These are phyloP conservation scores for Cybosia mesomella DNA, from an alignment of 2,888 invertebrate species.

Conservation along the genomic window DNA sequence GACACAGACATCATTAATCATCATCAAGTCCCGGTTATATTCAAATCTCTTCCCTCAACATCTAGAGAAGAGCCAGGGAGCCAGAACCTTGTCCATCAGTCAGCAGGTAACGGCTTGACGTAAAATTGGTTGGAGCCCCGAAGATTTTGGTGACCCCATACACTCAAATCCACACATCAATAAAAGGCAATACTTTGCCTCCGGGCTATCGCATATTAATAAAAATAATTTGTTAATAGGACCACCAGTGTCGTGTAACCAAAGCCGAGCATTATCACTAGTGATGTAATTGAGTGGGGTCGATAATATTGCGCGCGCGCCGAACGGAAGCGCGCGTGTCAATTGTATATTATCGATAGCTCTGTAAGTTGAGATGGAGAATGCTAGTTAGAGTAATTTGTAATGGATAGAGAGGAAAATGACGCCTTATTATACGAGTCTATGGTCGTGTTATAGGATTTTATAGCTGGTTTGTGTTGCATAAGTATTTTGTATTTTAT, in stretches of 20 bases:
- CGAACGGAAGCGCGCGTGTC: constrained; percentile 51
- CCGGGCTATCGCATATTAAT: neutral
- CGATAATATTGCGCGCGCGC: constrained; percentile 50
- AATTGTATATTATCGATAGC: constrained; percentile 41
- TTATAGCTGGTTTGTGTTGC: neutral
- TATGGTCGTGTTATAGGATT: neutral
- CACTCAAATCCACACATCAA: no score
- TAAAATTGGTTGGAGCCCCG: no score
- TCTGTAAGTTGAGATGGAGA: constrained; percentile 22
- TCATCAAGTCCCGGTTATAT: no score
- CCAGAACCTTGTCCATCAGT: no score
- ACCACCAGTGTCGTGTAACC: constrained; percentile 50
- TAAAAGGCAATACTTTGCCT: no score
- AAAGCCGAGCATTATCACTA: constrained; percentile 47
- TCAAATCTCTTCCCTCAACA: no score
- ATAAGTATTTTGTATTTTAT: neutral
- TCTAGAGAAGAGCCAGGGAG: no score
- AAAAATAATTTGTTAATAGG: constrained; percentile 26
- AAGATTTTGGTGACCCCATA: no score
- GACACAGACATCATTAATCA: no score
- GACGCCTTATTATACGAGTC: neutral
- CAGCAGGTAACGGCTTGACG: no score
- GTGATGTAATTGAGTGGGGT: constrained; percentile 53
- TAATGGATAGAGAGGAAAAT: constrained; percentile 24
- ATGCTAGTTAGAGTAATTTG: constrained; percentile 21